Evolutionary conservation across 2,888 invertebrate genomes (phyloP).

Genomic region (Cyclophora punctaria): DNA sequence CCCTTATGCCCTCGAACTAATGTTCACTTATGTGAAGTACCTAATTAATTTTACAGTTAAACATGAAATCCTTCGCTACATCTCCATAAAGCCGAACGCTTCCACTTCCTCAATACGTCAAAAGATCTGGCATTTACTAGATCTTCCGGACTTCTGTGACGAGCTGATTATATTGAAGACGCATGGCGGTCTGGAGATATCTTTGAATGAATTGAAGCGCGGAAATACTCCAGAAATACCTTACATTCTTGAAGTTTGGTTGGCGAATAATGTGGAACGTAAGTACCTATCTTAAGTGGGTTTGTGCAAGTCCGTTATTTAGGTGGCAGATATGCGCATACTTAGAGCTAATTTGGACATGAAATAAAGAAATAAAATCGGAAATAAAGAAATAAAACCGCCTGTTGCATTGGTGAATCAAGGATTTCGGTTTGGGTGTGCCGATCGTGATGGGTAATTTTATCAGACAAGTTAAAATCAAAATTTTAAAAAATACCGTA

Average conservation of each 20-base stretch:
- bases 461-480: no score
- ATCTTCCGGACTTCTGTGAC: constrained; percentile 62
- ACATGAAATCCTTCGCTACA: constrained; percentile 52
- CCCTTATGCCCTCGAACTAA: no score
- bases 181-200: constrained; percentile 38
- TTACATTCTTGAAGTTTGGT: constrained; percentile 58
- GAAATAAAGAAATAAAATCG: no score
- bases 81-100: constrained; percentile 49
- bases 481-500: no score
- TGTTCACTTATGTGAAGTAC: no score
- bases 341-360: no score
- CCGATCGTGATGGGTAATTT: no score
- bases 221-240: constrained; percentile 62
- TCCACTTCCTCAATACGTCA: constrained; percentile 52
- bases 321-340: no score
- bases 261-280: constrained; percentile 33
- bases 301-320: no score
- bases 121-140: constrained; percentile 60
- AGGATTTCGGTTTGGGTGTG: no score
- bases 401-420: no score
- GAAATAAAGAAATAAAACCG: no score
- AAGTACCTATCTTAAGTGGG: constrained; percentile 12
- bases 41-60: constrained; percentile 27
- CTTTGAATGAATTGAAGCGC: constrained; percentile 46
- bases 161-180: constrained; percentile 55